These are phyloP conservation scores for Cerastoderma edule DNA, from an alignment of 2,888 invertebrate genomes.

Conservation along the genomic window DNA sequence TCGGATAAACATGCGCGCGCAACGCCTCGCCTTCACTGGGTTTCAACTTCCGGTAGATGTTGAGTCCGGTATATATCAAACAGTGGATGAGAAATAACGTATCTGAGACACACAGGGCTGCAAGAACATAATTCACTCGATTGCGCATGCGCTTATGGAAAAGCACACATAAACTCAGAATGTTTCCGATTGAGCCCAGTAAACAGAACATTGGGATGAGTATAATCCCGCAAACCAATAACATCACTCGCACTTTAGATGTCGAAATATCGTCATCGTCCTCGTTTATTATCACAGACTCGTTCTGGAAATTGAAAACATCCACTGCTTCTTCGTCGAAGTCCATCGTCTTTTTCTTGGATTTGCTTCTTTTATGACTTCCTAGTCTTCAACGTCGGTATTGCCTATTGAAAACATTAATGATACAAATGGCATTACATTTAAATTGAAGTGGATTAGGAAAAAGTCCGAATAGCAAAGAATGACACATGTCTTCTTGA, in stretches of 20 bases:
- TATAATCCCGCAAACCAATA: slow-evolving; percentile 68
- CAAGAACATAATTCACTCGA: slow-evolving; percentile 72
- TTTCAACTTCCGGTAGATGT: slow-evolving; percentile 62
- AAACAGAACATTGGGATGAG: slow-evolving; percentile 69
- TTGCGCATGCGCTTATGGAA: slow-evolving; percentile 73
- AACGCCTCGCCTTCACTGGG: slow-evolving; percentile 60
- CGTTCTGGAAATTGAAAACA: slow-evolving; percentile 7
- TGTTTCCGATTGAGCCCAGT: slow-evolving; percentile 74
- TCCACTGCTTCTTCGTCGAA: neutral
- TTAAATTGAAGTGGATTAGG: no score
- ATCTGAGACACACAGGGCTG: slow-evolving; percentile 74
- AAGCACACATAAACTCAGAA: slow-evolving; percentile 72
- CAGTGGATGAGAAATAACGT: slow-evolving; percentile 71
- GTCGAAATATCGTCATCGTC: slow-evolving; percentile 44
- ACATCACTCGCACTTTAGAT: slow-evolving; percentile 51
- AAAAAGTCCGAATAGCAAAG: no score
- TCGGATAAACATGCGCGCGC: slow-evolving; percentile 67
- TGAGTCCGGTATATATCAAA: slow-evolving; percentile 67
- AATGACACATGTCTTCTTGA: no score
- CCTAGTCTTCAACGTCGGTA: no score
- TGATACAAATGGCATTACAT: no score
- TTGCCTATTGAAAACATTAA: no score
- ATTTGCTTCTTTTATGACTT: no score
- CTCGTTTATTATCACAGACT: neutral
- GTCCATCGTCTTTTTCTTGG: slow-evolving; percentile 6